These are phyloP conservation scores for Schizopygopsis pylzovi DNA, from an alignment of 2,797 vertebrate genomes.

Conservation along the genomic window DNA sequence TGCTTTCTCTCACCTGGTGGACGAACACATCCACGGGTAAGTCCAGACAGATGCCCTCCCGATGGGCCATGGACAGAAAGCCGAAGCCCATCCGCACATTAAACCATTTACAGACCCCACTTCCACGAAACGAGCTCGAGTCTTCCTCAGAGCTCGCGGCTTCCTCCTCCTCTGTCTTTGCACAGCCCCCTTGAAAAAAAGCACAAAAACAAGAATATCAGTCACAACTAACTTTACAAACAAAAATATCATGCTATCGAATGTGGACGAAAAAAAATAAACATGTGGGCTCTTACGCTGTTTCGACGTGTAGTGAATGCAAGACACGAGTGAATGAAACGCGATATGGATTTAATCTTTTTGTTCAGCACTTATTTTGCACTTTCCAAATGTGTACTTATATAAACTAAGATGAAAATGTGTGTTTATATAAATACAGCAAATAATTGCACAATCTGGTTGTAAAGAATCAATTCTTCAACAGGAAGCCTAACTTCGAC, in stretches of 20 bases:
- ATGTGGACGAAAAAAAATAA: not conserved
- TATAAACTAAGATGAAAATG: too few relatives aligned
- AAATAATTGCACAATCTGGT: too few relatives aligned
- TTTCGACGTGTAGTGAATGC: not conserved
- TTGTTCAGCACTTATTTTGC: not conserved
- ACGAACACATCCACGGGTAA: conserved; percentile 90
- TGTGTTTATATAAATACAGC: too few relatives aligned
- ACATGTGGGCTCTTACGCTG: not conserved
- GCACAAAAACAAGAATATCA: conserved; percentile 37
- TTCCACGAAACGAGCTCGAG: conserved; percentile 76
- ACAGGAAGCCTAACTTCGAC: too few relatives aligned
- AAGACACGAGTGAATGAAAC: not conserved
- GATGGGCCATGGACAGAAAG: conserved; percentile 90
- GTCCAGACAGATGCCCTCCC: conserved; percentile 82
- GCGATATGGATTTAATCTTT: not conserved
- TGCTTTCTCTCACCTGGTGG: conserved; percentile 84
- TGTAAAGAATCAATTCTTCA: too few relatives aligned
- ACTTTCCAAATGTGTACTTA: too few relatives aligned
- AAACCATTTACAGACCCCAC: conserved; percentile 93
- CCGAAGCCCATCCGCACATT: conserved; percentile 94
- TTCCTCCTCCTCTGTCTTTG: conserved; percentile 78
- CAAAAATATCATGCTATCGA: not conserved
- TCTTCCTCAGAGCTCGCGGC: conserved; percentile 78
- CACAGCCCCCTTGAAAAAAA: conserved; percentile 76
- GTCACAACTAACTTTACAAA: not conserved